These are phyloP conservation scores for Lithosia quadra DNA, from an alignment of 2,888 invertebrate species.

Conservation along the genomic window DNA sequence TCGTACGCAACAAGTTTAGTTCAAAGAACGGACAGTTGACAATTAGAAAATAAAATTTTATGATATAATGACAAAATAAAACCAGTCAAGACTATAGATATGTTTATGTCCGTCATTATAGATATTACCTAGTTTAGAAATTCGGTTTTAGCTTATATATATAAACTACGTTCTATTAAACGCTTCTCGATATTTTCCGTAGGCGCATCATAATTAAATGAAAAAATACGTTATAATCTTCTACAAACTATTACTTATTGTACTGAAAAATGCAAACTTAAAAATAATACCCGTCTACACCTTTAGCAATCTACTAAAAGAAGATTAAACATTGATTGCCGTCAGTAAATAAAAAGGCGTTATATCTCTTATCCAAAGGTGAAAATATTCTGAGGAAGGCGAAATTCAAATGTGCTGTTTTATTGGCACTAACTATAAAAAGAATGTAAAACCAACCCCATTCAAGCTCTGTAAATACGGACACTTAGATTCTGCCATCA, in stretches of 20 bases:
- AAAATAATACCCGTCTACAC: neutral
- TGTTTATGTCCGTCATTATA: neutral
- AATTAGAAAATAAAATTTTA: no score
- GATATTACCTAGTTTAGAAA: neutral
- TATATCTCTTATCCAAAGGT: conserved; percentile 36
- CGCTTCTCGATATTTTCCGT: neutral
- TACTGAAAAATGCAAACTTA: neutral
- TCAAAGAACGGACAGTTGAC: no score
- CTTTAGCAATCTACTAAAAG: conserved; percentile 20
- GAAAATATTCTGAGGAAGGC: conserved; percentile 55
- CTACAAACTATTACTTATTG: neutral
- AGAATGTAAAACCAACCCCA: conserved; percentile 75
- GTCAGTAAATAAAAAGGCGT: conserved; percentile 47
- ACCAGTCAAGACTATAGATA: no score
- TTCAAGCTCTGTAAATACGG: conserved; percentile 74
- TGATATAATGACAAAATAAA: no score
- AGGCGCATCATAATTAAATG: neutral
- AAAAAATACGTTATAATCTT: neutral
- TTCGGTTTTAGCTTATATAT: neutral
- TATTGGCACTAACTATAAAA: conserved; percentile 80
- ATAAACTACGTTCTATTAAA: neutral
- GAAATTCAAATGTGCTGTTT: conserved; percentile 78
- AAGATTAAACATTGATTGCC: conserved; percentile 43
- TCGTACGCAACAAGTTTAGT: no score
- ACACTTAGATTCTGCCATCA: conserved; percentile 84